phyloP scores from a whole-genome alignment of 2,888 invertebrate genomes.

The Saturnia japonica region DNA sequence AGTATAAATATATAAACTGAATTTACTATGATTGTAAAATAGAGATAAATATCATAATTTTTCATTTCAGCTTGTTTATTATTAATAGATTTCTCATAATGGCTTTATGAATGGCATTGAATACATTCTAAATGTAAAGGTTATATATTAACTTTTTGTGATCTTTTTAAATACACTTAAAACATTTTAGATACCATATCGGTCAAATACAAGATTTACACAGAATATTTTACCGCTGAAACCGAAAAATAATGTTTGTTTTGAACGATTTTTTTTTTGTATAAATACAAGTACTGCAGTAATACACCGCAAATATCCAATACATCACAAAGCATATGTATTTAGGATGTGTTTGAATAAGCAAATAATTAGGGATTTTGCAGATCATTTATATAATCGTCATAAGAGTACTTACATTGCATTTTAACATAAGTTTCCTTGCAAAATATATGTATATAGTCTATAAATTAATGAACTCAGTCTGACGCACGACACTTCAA shows the following conservation, averaged over 20 bases:
- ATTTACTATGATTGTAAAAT: no score
- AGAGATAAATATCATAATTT: background rate
- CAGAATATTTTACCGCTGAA: background rate
- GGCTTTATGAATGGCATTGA: background rate
- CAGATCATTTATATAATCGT: constrained; percentile 4
- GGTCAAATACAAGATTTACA: background rate
- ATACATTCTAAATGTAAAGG: background rate
- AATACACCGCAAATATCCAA: background rate
- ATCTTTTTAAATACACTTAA: background rate
- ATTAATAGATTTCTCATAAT: background rate
- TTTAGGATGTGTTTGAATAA: background rate
- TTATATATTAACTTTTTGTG: background rate
- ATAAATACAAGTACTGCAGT: background rate
- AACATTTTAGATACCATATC: background rate
- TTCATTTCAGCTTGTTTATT: background rate
- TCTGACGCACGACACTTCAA: constrained; percentile 19
- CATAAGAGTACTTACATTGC: background rate
- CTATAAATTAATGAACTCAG: constrained; percentile 14
- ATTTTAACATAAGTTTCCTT: background rate
- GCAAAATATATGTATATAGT: background rate
- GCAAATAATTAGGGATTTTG: background rate
- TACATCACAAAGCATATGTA: background rate
- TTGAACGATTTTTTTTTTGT: background rate
- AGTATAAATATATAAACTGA: no score
- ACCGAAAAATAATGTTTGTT: background rate